Base-by-base conservation (phyloP, 2,888 invertebrate species). In the Cosmia trapezina region DNA sequence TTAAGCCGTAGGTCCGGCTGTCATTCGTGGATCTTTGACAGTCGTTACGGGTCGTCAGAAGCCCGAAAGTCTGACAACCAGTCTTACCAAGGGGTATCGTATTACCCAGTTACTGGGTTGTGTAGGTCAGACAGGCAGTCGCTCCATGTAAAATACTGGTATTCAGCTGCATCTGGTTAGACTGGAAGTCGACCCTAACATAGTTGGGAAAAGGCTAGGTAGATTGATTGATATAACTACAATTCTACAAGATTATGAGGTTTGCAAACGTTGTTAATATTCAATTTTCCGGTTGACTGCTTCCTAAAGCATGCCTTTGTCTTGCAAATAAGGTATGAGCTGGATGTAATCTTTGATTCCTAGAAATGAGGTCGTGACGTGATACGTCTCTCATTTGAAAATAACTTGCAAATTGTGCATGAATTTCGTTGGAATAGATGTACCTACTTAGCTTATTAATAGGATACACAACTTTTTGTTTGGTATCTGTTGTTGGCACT, bases 261-360 rank as follows among this genome's bases (percentile, higher is more conserved):
- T 45, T 22, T 6, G 3, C 12, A 56, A 71, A 56, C 11, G 33
- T 43, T 22, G 12, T 60, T 57, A 73, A 63, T 57, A 73, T 73
- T 64, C 59, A 64, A 51, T 73, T 73, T 59, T 41, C 28, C 45
- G 0, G 12, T 1, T 12, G n/a, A 47, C 45, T 33, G 63, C 22
- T 5, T 63, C 4, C 9, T 19, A 5, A 47, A 19, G 12, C 12
- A n/a, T 47, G 47, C 5, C 59, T 74, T 74, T 74, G 59, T 65
- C 59, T 66, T 66, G 59, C 59, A 74, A 74, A 74, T 66, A 7
- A 3, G 74, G 4, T 8, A 8, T 33, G 17, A 28, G 14, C 7
- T 17, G 47, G 5, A 0, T 57, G 33, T 51, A 64, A 4, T 54
- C 47, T 74, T 60, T 47, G 66, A 74, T 74, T 66, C 28, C n/a